Conservation (phyloP, 2,113 vertebrate species). For the Clarias gariepinus region DNA sequence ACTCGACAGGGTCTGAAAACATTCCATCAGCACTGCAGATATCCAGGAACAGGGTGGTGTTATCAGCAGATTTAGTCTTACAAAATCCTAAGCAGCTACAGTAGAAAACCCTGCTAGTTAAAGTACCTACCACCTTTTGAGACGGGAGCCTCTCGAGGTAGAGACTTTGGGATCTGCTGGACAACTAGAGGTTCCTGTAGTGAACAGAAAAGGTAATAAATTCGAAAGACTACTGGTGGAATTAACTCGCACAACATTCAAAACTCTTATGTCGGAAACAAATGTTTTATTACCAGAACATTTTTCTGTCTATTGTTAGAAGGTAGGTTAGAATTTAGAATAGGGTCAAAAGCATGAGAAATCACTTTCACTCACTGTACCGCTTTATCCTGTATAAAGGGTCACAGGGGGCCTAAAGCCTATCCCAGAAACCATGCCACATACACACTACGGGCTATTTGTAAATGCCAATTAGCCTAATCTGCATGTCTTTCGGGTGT, state of each 20-base stretch:
- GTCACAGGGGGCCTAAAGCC: too few species aligned
- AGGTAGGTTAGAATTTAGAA: background rate
- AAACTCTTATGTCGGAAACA: background rate
- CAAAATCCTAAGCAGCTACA: background rate
- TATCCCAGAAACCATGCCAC: too few species aligned
- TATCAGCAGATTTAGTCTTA: background rate
- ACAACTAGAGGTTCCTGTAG: slow-evolving; percentile 59
- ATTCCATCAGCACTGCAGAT: background rate
- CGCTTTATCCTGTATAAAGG: too few species aligned
- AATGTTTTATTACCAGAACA: background rate
- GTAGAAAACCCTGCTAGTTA: background rate
- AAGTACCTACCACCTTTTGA: slow-evolving; percentile 57
- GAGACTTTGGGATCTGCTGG: slow-evolving; percentile 58
- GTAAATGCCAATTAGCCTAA: too few species aligned
- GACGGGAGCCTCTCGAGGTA: slow-evolving; percentile 48
- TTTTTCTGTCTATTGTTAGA: background rate
- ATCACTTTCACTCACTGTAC: too few species aligned
- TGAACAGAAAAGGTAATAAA: slow-evolving; percentile 17
- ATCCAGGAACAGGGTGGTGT: background rate
- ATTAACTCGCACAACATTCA: background rate
- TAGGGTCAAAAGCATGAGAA: background rate
- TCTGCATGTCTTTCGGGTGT: too few species aligned
- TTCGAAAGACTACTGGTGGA: background rate
- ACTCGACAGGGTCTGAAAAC: too few species aligned
- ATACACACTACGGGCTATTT: too few species aligned